Base-by-base conservation (phyloP, 1,140 invertebrate species). In the Glossosoma conforme region DNA sequence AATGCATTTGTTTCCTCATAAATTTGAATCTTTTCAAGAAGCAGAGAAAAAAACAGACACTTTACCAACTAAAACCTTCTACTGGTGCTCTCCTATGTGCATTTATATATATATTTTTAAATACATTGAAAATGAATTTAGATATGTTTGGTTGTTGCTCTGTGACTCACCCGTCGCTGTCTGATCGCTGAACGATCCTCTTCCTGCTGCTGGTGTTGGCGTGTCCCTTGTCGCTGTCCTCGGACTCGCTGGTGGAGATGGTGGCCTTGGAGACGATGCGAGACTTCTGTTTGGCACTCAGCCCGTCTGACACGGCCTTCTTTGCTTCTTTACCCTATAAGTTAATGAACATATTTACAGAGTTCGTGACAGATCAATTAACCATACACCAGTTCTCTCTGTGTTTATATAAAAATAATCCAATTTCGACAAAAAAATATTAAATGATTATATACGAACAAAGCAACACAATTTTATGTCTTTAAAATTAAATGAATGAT, bases 191-290 rank as follows among this genome's bases (percentile, higher is more conserved):
- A 58, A 72, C 64, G 18, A 74, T 74, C 48, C 69, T 64, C 48
- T 71, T 74, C n/a, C 70, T 52, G 15, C 62, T 62, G 9, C 66
- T 67, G 10, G 54, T 64, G 1, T 64, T 61, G 0, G 63, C 60
- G 14, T 62, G 62, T 11, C 63, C 66, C 48, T 65, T 67, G 25
- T 68, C 61, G 38, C 88, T 91, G 41, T 94, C 91, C 38, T 58
- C 56, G 0, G 89, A 92, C 62, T 95, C 92, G 60, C 89, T 93
- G 0, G 92, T 94, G 0, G 93, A 97, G 48, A 97, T 96, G 0
- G 91, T 93, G 53, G 90, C 93, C 70, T 97, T 97, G 0, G 93
- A 97, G 0, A 95, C 85, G 61, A 97, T 86, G 65, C 90, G 86
- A 14, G 84, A 77, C 37, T 91, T 86, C 63, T 93, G 89, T 71